These are phyloP conservation scores for Hanleya hanleyi DNA, from an alignment of 2,888 invertebrate genomes.

Conservation along the genomic window DNA sequence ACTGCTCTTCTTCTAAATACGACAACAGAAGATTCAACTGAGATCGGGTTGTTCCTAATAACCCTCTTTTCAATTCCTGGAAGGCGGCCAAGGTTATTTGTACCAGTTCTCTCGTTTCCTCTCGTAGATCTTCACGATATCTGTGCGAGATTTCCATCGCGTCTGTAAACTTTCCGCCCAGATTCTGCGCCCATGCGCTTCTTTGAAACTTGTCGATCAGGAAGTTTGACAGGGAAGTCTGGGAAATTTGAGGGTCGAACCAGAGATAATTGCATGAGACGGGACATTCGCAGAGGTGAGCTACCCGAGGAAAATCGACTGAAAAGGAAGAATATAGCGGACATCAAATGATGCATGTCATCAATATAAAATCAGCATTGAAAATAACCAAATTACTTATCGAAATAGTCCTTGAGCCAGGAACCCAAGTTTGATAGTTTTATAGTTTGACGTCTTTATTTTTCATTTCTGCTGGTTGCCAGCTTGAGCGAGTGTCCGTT, in stretches of 20 bases:
- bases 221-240: constrained; percentile 37
- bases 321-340: not conserved
- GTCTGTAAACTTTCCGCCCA: not conserved
- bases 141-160: not conserved
- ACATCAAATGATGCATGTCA: too few species aligned
- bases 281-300: constrained; percentile 49
- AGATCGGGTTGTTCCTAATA: not conserved
- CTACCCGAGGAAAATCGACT: not conserved
- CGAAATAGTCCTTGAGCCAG: too few species aligned
- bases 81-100: not conserved
- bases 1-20: too few species aligned
- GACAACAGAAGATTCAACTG: too few species aligned
- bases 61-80: not conserved
- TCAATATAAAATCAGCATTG: too few species aligned
- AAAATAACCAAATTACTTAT: too few species aligned
- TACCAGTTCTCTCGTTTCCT: not conserved
- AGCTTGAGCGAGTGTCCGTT: too few species aligned
- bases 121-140: not conserved
- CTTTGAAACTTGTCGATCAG: constrained; percentile 2
- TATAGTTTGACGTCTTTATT: too few species aligned
- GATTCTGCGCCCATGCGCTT: not conserved
- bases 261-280: constrained; percentile 54
- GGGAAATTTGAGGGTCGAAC: constrained; percentile 58
- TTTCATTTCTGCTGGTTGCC: too few species aligned
- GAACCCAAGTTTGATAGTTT: too few species aligned